Evolutionary conservation across 2,113 vertebrate genomes (phyloP), one percentile per base, ranked within the genome.

Genomic region (Poecile atricapillus): DNA sequence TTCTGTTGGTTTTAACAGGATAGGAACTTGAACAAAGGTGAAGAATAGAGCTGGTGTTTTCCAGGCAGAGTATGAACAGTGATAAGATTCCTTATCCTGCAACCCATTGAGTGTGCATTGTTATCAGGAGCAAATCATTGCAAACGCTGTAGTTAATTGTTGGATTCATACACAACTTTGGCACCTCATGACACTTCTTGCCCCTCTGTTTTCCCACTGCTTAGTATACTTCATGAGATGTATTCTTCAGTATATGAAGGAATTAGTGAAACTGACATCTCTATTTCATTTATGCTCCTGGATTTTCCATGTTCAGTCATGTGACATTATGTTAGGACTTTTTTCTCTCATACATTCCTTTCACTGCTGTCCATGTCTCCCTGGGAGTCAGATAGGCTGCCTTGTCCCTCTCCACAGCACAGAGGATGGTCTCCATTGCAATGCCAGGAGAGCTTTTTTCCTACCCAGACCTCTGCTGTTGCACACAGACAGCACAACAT

Each of bases 61-160:
- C n/a, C 44, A 59, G 39, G 44, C 22, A 71, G 16, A 58, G n/a
- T 19, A 39, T 37, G 21, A 79, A 79, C 27, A 64, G 13, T 50
- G 14, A 9, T 22, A 64, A 64, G 21, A 15, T 39, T 39, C 15
- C 11, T 30, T 24, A 18, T 50, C 22, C 30, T 65, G 52, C 21
- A 76, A 6, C 53, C 6, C 28, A 58, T 22, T n/a, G 24, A 62
- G 17, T 31, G 43, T 35, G 17, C 2, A 1, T 3, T 37, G 30
- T 21, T 69, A 11, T 24, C 7, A 8, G 30, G 8, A 50, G 39
- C 0, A 6, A 73, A 33, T 46, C 1, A 9, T 23, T 81, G 28
- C 3, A 4, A 73, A 58, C 0, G 0, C 20, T 77, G 7, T 68
- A 24, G 24, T 83, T 67, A 53, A 31, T 53, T 23, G 10, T 39